A percentile compares a stretch with the other conserved stretches of the same genome.
phyloP scores from a whole-genome alignment of 2,888 invertebrate genomes.

The Orchestes rusci region DNA sequence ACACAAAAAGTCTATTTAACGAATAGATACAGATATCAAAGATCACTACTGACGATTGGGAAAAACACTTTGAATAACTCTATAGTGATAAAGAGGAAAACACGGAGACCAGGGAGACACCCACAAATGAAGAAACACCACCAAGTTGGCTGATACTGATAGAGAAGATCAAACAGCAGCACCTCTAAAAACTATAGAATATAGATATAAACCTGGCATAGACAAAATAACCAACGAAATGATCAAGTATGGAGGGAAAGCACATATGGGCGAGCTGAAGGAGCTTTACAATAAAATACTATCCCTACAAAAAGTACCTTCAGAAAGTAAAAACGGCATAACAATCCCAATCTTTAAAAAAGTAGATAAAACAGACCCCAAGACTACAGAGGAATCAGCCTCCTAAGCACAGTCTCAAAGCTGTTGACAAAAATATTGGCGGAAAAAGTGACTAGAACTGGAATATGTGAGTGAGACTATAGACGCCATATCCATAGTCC shows the following conservation, averaged over 20 bases:
- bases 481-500: background rate
- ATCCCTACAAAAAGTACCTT: too few relatives aligned
- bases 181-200: slow-evolving; percentile 3
- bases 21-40: slow-evolving; percentile 1
- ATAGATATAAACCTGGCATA: slow-evolving; percentile 2
- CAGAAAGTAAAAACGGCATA: too few relatives aligned
- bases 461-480: background rate
- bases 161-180: slow-evolving; percentile 1
- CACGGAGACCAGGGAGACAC: background rate
- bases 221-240: slow-evolving; percentile 2
- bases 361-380: background rate
- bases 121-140: background rate
- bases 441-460: background rate
- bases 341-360: too few relatives aligned
- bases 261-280: background rate
- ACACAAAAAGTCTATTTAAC: slow-evolving; percentile 4
- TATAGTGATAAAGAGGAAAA: background rate
- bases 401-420: slow-evolving; percentile 3
- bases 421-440: slow-evolving; percentile 5
- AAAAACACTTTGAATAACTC: background rate
- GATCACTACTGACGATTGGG: slow-evolving; percentile 3
- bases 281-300: background rate
- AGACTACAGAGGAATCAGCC: slow-evolving; percentile 1
- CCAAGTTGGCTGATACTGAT: background rate
- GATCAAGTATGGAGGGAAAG: background rate